A percentile compares a stretch with the other conserved stretches of the same genome.
Evolutionary conservation across 2,113 vertebrate genomes (phyloP).

Genomic region (Podilymbus podiceps): DNA sequence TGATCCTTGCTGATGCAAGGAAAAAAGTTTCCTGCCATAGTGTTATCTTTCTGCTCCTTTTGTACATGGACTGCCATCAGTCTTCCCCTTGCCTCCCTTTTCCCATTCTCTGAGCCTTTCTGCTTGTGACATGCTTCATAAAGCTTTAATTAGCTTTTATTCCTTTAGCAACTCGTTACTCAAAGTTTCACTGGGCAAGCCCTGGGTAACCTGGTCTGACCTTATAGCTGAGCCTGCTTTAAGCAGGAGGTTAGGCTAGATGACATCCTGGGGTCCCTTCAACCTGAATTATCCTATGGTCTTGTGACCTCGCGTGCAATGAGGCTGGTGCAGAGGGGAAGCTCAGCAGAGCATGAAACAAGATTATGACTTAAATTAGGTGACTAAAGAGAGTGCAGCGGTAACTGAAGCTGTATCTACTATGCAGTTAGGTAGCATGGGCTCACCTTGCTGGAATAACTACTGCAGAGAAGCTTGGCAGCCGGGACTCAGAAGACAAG

Average conservation of each 20-base stretch:
- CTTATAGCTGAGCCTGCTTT: neutral
- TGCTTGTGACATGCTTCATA: slow-evolving; percentile 23
- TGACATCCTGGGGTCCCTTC: slow-evolving; percentile 1
- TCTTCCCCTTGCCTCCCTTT: neutral
- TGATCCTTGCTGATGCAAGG: neutral
- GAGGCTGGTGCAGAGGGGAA: neutral
- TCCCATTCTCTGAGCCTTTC: neutral
- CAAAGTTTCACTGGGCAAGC: neutral
- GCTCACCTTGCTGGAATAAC: neutral
- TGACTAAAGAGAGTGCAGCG: neutral
- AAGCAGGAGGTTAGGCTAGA: neutral
- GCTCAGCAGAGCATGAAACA: neutral
- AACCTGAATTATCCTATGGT: neutral
- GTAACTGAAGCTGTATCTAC: neutral
- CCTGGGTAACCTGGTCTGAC: neutral
- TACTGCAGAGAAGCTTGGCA: neutral
- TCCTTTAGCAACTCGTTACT: neutral
- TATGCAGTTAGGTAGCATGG: fast-evolving
- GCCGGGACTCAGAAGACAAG: neutral
- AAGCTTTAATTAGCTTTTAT: slow-evolving; percentile 31
- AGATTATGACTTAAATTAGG: neutral
- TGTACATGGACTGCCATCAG: neutral
- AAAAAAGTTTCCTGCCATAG: neutral
- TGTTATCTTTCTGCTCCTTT: neutral
- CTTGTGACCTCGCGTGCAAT: neutral